Conservation (phyloP, 2,113 vertebrate species). For the Dipodomys spectabilis region DNA sequence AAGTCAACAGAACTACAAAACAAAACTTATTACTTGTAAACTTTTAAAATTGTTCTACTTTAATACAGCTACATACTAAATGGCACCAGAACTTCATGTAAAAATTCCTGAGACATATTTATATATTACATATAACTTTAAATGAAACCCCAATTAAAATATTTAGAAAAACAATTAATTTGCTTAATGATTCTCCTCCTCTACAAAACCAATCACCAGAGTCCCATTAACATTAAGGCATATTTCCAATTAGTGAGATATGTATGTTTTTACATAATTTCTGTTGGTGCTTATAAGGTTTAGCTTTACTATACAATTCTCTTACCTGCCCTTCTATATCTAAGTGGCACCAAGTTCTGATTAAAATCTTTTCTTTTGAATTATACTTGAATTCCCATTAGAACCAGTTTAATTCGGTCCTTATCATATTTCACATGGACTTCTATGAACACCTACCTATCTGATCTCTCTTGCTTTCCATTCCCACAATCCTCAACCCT, state of each 20-base stretch:
- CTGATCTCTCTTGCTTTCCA: slow-evolving; percentile 3
- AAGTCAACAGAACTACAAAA: slow-evolving; percentile 33
- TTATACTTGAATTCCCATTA: background rate
- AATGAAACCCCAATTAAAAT: slow-evolving; percentile 49
- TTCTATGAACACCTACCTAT: background rate
- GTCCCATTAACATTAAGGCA: background rate
- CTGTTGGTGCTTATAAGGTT: background rate
- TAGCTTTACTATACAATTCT: background rate
- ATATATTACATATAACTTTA: slow-evolving; percentile 36
- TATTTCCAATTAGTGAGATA: background rate
- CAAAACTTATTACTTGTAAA: slow-evolving; percentile 29
- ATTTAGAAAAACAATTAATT: slow-evolving; percentile 47
- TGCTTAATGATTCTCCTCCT: slow-evolving; percentile 3
- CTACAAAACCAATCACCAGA: slow-evolving; percentile 30
- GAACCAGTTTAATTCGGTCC: slow-evolving; percentile 23
- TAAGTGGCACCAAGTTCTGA: background rate
- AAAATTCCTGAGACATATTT: slow-evolving; percentile 23
- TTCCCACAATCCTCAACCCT: background rate
- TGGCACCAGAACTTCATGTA: background rate
- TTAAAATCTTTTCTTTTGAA: slow-evolving; percentile 27
- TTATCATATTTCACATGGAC: background rate
- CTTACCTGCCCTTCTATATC: background rate
- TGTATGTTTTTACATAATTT: background rate
- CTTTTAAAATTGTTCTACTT: background rate
- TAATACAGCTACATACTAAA: slow-evolving; percentile 10